Evolutionary conservation across 1,140 invertebrate species (phyloP).

Genomic region (Saxidomus purpurata): DNA sequence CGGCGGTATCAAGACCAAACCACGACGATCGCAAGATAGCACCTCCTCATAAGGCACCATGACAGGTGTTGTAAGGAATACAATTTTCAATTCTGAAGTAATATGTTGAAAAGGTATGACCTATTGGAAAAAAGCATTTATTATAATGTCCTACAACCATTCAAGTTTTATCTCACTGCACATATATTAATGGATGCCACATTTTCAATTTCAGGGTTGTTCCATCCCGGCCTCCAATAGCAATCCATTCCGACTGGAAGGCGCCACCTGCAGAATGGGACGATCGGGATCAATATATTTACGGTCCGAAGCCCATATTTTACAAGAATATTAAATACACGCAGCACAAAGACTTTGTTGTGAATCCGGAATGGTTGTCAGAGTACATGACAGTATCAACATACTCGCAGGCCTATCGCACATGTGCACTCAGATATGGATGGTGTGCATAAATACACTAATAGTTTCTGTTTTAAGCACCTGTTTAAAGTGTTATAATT

Average conservation of each 20-base stretch:
- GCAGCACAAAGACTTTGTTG: constrained; percentile 67
- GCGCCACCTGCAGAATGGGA: constrained; percentile 76
- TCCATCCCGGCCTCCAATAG: constrained; percentile 68
- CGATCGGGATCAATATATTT: constrained; percentile 72
- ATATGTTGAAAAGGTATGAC: no score
- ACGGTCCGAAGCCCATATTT: constrained; percentile 70
- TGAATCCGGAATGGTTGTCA: constrained; percentile 75
- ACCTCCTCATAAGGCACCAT: no score
- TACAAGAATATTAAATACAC: constrained; percentile 73
- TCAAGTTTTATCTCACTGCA: no score
- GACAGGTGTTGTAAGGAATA: no score
- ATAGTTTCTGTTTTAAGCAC: no score
- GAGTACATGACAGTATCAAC: constrained; percentile 72
- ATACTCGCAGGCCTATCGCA: constrained; percentile 73
- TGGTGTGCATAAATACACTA: constrained; percentile 47
- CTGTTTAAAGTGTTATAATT: no score
- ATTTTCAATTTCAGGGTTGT: constrained; percentile 69
- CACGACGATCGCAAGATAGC: no score
- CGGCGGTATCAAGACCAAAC: no score
- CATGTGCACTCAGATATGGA: constrained; percentile 75
- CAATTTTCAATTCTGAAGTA: no score
- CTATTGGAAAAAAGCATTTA: no score
- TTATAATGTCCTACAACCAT: no score
- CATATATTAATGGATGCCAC: no score
- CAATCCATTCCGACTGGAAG: constrained; percentile 70